These are phyloP conservation scores for Ophthalmolycus amberensis DNA, from an alignment of 2,113 vertebrate genomes.

Conservation along the genomic window DNA sequence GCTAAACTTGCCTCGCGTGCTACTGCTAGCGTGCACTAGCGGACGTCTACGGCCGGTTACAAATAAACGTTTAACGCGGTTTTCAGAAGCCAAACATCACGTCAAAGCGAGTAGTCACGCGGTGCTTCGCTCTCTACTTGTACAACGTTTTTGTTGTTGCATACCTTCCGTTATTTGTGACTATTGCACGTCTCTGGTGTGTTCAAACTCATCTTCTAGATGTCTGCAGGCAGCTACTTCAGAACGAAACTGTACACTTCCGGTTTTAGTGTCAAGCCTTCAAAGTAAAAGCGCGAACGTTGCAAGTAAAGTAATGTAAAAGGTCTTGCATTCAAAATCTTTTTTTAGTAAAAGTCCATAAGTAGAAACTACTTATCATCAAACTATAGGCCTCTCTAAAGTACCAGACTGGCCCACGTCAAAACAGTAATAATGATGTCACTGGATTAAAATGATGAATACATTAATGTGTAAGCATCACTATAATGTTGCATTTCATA, in stretches of 20 bases:
- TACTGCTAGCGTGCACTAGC: neutral
- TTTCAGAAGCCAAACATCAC: neutral
- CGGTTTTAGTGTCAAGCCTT: neutral
- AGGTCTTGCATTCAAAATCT: too few relatives aligned
- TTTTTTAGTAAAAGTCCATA: too few relatives aligned
- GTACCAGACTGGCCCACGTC: neutral
- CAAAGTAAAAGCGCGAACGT: conserved; percentile 1
- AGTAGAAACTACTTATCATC: too few relatives aligned
- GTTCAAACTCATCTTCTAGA: accelerated
- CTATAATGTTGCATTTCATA: neutral
- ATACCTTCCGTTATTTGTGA: conserved; percentile 28
- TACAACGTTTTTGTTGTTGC: neutral
- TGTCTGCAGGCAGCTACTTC: neutral
- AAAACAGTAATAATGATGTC: neutral
- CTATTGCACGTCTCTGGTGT: too few relatives aligned
- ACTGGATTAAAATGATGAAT: too few relatives aligned
- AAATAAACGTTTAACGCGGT: neutral
- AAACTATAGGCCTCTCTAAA: too few relatives aligned
- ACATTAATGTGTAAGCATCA: neutral
- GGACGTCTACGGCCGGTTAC: too few relatives aligned
- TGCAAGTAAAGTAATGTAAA: too few relatives aligned
- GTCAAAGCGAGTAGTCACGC: accelerated
- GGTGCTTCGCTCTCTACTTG: accelerated
- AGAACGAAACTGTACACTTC: neutral
- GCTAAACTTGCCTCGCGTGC: neutral